Percentiles rank a stretch among this genome's conserved stretches.
These are phyloP conservation scores for Catharus fuscescens DNA, from an alignment of 2,113 vertebrate genomes.

Conservation along the genomic window DNA sequence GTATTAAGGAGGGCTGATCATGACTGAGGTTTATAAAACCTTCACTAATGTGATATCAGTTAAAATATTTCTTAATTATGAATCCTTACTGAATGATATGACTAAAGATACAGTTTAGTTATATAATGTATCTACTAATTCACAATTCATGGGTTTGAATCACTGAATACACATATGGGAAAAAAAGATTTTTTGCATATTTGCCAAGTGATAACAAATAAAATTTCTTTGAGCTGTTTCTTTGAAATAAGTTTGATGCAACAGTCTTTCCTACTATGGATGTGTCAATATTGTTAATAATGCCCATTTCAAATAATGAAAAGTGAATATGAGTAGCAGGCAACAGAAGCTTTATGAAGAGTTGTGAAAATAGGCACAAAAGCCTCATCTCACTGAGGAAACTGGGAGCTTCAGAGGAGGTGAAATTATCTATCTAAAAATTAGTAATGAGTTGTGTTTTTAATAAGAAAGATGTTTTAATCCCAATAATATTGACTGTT, in stretches of 20 bases:
- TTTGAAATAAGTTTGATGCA: neutral
- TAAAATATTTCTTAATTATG: neutral
- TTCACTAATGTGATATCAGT: neutral
- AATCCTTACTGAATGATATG: neutral
- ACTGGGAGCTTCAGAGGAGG: neutral
- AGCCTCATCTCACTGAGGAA: neutral
- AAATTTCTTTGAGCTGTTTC: neutral
- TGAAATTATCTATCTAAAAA: neutral
- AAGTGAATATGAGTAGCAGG: neutral
- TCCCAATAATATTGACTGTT: neutral
- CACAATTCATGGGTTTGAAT: neutral
- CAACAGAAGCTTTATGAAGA: neutral
- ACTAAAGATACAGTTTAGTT: neutral
- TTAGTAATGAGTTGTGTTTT: neutral
- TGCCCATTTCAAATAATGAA: neutral
- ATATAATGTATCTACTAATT: neutral
- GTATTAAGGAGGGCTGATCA: neutral
- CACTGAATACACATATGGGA: neutral
- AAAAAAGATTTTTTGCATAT: neutral
- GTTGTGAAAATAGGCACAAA: neutral
- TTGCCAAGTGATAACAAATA: neutral
- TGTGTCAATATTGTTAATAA: neutral
- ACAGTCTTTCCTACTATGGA: neutral
- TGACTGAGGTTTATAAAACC: neutral
- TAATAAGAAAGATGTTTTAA: neutral